These are phyloP conservation scores for Mystacides longicornis DNA, from an alignment of 2,888 invertebrate species.

Conservation along the genomic window DNA sequence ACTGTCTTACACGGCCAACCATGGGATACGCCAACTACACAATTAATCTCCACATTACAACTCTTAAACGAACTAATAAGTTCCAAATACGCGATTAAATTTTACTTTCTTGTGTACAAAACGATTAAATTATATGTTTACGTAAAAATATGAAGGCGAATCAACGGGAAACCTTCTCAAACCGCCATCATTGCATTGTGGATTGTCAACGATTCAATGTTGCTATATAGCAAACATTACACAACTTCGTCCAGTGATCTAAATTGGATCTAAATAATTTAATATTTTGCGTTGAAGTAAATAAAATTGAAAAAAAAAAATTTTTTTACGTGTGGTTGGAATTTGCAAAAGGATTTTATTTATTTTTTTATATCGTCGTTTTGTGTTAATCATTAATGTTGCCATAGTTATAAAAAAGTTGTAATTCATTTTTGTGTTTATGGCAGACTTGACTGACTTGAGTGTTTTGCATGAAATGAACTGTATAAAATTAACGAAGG, in stretches of 20 bases:
- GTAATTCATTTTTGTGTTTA: too few species aligned
- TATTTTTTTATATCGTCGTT: too few species aligned
- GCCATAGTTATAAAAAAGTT: too few species aligned
- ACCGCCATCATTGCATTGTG: constrained; percentile 55
- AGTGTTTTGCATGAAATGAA: too few species aligned
- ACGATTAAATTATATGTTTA: constrained; percentile 35
- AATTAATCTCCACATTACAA: constrained; percentile 17
- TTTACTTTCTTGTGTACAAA: constrained; percentile 12
- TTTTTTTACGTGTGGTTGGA: too few species aligned
- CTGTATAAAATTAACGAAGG: too few species aligned
- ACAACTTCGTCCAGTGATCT: neutral
- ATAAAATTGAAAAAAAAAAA: too few species aligned
- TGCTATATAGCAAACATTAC: constrained; percentile 29
- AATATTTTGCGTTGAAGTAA: too few species aligned
- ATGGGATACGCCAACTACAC: constrained; percentile 9
- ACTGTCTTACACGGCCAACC: constrained; percentile 20
- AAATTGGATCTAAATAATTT: too few species aligned
- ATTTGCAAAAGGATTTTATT: too few species aligned
- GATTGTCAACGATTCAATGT: constrained; percentile 48
- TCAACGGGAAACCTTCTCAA: constrained; percentile 51
- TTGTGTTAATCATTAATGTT: too few species aligned
- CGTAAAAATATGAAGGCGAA: constrained; percentile 53
- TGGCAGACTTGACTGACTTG: too few species aligned
- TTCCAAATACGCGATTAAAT: constrained; percentile 8
- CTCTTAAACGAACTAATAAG: constrained; percentile 11